Percentiles rank a stretch among this genome's conserved stretches.
Conservation (phyloP, 2,888 invertebrate genomes). For the Ophonus ardosiacus region DNA sequence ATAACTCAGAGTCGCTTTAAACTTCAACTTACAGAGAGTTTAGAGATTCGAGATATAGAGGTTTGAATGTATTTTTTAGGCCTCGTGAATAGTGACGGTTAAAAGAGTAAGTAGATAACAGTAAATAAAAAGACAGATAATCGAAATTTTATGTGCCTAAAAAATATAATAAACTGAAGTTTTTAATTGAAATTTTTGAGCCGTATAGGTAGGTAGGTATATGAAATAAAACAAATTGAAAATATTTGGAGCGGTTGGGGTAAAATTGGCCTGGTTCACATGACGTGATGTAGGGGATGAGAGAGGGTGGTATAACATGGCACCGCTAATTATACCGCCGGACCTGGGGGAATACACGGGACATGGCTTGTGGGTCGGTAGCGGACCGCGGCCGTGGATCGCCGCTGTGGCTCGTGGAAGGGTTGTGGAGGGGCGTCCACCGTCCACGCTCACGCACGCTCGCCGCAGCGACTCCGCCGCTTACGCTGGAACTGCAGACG, state of each 20-base stretch:
- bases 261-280: neutral
- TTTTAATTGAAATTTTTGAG: no score
- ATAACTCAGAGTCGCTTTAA: no score
- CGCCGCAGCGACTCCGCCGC: slow-evolving; percentile 63
- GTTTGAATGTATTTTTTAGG: no score
- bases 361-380: slow-evolving; percentile 14
- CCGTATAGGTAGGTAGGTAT: no score
- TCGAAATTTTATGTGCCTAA: no score
- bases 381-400: neutral
- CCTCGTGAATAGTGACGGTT: no score
- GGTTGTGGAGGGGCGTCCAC: slow-evolving; percentile 71
- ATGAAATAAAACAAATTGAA: neutral
- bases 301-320: slow-evolving; percentile 53
- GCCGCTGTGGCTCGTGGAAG: slow-evolving; percentile 23
- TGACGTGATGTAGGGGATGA: neutral
- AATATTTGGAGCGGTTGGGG: neutral
- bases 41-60: no score
- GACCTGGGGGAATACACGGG: slow-evolving; percentile 62
- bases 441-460: slow-evolving; percentile 74
- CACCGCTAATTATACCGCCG: slow-evolving; percentile 60
- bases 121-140: no score
- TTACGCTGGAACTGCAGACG: slow-evolving; percentile 69
- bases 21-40: no score
- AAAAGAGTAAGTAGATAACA: no score
- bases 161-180: no score